Evolutionary conservation across 2,113 vertebrate genomes (phyloP), one percentile per base, ranked within the genome.

Genomic region (Ibidorhyncha struthersii): DNA sequence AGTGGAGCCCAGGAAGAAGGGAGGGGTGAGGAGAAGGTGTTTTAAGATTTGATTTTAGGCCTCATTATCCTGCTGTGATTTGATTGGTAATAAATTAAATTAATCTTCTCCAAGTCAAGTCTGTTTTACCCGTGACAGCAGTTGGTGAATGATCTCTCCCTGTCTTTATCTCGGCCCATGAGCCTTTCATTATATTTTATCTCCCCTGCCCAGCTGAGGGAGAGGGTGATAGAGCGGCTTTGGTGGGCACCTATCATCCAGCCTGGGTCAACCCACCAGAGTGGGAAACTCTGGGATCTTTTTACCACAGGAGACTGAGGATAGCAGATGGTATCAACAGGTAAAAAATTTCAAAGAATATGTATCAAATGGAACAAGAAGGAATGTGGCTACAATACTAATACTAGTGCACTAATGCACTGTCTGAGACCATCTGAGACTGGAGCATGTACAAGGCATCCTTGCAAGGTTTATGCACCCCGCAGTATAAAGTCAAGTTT

Each of bases 361-460:
- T 14, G 9, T 56, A 30, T 22, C 52, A 29, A 80, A 59, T 62
- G 52, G 63, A 79, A 88, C 9, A 56, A 56, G 9, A 4, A 25
- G 12, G 20, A 85, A 78, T 52, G 8, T 88, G 45, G 30, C 36
- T 73, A 26, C 32, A 90, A 11, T n/a, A 70, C n/a, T n/a, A n/a
- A n/a, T n/a, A n/a, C n/a, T 56, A 41, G 12, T 45, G 81, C 43
- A 40, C 21, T 32, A 78, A 47, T 30, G 21, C 22, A 41, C n/a
- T 82, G 17, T 32, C 27, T 71, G 58, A 63, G 25, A 50, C 38
- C 4, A 0, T 9, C 66, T 0, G 0, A 55, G 58, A 5, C 3
- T 38, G 17, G 16, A 83, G 30, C 13, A 22, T 10, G 10, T 59
- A 21, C 0, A 0, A 21, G 22, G 9, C 19, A 74, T 27, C 7